A percentile compares a stretch with the other conserved stretches of the same genome.
Evolutionary conservation across 2,113 vertebrate genomes (phyloP).

Genomic region (Dasyurus viverrinus): DNA sequence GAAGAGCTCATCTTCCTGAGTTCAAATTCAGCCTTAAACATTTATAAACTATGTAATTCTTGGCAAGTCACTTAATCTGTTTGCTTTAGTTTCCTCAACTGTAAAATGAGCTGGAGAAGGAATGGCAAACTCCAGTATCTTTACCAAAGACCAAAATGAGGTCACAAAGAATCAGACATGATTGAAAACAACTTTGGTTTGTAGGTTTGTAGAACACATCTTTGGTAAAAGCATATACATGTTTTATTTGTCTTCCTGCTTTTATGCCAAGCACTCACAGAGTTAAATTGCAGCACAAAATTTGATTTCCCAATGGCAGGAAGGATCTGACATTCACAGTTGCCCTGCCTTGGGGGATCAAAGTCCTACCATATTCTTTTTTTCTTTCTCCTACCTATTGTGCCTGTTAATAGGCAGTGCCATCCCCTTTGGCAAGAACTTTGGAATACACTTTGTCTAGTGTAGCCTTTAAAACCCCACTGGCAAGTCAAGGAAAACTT

Average conservation of each 20-base stretch:
- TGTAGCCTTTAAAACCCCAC: conserved; percentile 16
- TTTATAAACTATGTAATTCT: neutral
- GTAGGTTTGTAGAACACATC: neutral
- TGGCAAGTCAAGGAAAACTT: neutral
- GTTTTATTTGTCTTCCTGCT: conserved; percentile 4
- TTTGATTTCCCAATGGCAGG: neutral
- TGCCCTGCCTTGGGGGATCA: fast-evolving
- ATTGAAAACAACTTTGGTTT: neutral
- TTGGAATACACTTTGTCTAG: conserved; percentile 32
- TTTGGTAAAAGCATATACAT: fast-evolving
- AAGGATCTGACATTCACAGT: neutral
- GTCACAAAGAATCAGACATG: neutral
- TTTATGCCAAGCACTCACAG: neutral
- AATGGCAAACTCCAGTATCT: neutral
- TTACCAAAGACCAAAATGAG: neutral
- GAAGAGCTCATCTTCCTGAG: neutral
- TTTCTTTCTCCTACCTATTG: neutral
- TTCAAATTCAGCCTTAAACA: neutral
- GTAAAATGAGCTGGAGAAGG: neutral
- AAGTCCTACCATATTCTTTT: neutral
- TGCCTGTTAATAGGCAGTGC: neutral
- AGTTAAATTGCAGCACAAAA: neutral
- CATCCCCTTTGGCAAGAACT: conserved; percentile 5
- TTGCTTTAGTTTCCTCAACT: neutral
- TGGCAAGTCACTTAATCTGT: neutral